These are phyloP conservation scores for Jacana jacana DNA, from an alignment of 2,113 vertebrate genomes.

Conservation along the genomic window DNA sequence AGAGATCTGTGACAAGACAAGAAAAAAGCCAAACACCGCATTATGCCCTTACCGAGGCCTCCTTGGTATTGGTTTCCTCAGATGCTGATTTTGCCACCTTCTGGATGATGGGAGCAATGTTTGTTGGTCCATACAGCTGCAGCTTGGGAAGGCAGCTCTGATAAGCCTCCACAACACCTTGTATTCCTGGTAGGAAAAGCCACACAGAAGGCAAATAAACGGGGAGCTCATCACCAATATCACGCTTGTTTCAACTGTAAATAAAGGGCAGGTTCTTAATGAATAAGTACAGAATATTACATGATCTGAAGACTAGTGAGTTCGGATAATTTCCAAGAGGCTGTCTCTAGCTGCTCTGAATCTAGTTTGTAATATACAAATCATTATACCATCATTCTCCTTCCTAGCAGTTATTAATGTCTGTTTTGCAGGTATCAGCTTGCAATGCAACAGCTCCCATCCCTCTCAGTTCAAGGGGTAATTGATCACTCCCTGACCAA, in stretches of 20 bases:
- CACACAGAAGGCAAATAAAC: neutral
- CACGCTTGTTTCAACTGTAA: neutral
- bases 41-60: conserved; percentile 85
- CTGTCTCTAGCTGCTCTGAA: neutral
- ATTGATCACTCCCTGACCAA: neutral
- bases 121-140: conserved; percentile 94
- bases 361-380: neutral
- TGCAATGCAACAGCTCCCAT: neutral
- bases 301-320: neutral
- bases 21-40: neutral
- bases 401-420: neutral
- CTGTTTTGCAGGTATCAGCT: neutral
- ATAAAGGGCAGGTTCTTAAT: neutral
- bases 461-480: neutral
- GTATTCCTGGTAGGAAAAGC: conserved; percentile 81
- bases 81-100: conserved; percentile 94
- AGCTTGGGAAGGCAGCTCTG: conserved; percentile 96
- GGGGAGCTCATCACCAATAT: neutral
- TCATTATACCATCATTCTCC: neutral
- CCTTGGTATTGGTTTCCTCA: conserved; percentile 92
- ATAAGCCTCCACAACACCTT: conserved; percentile 96
- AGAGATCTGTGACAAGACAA: neutral
- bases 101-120: conserved; percentile 97
- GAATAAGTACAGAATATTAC: neutral
- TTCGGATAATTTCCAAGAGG: neutral